Percentiles rank a stretch among this genome's conserved stretches.
phyloP scores from a whole-genome alignment of 2,888 invertebrate genomes.

The Globia sparganii region DNA sequence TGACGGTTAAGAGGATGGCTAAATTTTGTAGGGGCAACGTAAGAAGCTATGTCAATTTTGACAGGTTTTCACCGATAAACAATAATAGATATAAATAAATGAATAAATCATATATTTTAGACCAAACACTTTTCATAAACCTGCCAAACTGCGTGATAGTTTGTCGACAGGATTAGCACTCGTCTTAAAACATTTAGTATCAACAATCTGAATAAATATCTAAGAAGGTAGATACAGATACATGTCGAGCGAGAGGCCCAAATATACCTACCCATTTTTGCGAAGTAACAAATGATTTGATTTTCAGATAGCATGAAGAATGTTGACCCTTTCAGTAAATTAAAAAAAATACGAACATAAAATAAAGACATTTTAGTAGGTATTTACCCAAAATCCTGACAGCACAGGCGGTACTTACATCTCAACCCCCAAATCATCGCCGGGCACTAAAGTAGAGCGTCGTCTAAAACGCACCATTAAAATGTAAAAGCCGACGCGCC shows the following conservation, averaged over 20 bases:
- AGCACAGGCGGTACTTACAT: constrained; percentile 29
- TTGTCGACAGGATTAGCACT: neutral
- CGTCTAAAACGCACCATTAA: constrained; percentile 77
- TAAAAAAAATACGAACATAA: neutral
- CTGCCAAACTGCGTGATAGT: no score
- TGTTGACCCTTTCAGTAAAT: neutral
- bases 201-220: neutral
- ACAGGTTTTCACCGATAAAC: neutral
- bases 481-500: constrained; percentile 80
- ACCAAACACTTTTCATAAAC: no score
- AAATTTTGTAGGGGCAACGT: neutral
- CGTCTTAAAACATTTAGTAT: neutral
- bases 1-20: neutral
- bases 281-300: neutral
- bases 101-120: neutral
- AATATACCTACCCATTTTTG: neutral
- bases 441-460: constrained; percentile 63
- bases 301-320: neutral
- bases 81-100: neutral
- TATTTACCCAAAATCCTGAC: neutral
- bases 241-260: neutral
- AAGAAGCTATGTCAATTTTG: neutral
- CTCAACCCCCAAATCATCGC: constrained; percentile 63
- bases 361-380: neutral
- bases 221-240: neutral